Evolutionary conservation across 2,888 invertebrate species (phyloP).

Genomic region (Arctia plantaginis): DNA sequence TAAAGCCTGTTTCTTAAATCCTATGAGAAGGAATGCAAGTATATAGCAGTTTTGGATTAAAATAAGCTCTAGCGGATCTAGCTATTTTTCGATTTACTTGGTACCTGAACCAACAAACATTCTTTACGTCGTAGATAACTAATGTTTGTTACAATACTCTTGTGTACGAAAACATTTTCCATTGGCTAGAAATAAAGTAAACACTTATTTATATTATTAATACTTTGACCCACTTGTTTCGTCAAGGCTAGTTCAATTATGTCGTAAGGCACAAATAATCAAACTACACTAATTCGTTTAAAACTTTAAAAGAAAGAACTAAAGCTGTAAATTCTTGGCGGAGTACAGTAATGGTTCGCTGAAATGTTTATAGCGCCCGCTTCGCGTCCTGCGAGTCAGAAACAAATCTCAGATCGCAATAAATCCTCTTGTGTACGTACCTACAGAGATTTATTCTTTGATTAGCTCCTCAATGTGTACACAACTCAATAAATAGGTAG

Average conservation of each 20-base stretch:
- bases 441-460: constrained; percentile 75
- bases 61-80: not conserved
- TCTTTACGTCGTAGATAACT: not conserved
- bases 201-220: constrained; percentile 9
- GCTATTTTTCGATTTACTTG: constrained; percentile 12
- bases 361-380: constrained; percentile 79
- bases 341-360: constrained; percentile 73
- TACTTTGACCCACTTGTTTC: constrained; percentile 34
- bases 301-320: constrained; percentile 72
- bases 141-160: constrained; percentile 5
- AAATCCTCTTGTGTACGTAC: constrained; percentile 65
- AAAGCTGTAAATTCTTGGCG: constrained; percentile 70
- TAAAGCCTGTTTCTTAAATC: not conserved
- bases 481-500: constrained; percentile 49
- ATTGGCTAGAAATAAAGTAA: constrained; percentile 9
- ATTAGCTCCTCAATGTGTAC: constrained; percentile 69
- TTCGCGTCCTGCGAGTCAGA: constrained; percentile 64
- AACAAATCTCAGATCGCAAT: constrained; percentile 78
- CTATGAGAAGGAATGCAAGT: not conserved
- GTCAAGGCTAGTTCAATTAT: constrained; percentile 52
- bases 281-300: constrained; percentile 72
- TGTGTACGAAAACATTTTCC: not conserved
- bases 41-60: constrained; percentile 10
- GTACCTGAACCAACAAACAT: not conserved
- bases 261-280: constrained; percentile 45